A percentile compares a stretch with the other conserved stretches of the same genome.
Evolutionary conservation across 1,140 invertebrate species (phyloP).

Genomic region (Reticulitermes speratus): DNA sequence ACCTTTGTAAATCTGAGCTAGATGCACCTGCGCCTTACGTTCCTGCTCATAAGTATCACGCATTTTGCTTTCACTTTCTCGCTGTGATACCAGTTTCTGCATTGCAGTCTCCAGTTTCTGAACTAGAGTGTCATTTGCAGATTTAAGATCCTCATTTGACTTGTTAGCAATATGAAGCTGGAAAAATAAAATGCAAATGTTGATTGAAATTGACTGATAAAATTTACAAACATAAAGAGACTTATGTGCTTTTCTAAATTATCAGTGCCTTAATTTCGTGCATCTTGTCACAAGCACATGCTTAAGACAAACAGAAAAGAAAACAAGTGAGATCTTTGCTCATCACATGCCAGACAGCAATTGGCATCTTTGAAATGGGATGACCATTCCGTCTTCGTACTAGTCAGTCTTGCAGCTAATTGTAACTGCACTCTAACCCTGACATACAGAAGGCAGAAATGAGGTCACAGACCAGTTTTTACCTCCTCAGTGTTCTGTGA

Average conservation of each 20-base stretch:
- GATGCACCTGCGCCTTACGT: conserved; percentile 76
- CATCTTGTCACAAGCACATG: too few relatives aligned
- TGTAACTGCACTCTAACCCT: not conserved
- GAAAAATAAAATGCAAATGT: not conserved
- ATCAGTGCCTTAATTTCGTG: too few relatives aligned
- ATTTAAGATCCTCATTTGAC: conserved; percentile 17
- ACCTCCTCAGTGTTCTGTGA: conserved; percentile 78
- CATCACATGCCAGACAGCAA: too few relatives aligned
- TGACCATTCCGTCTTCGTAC: too few relatives aligned
- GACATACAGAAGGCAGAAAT: not conserved
- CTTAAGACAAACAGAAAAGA: too few relatives aligned
- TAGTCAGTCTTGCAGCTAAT: too few relatives aligned
- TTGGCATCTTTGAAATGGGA: too few relatives aligned
- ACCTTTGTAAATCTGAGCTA: conserved; percentile 82
- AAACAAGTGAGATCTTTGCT: too few relatives aligned
- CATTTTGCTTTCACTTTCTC: conserved; percentile 52
- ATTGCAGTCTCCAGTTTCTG: conserved; percentile 54
- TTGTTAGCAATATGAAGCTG: conserved; percentile 27
- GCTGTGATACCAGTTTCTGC: conserved; percentile 17
- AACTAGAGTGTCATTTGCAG: conserved; percentile 36
- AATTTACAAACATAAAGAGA: too few relatives aligned
- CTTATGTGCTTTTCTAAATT: too few relatives aligned
- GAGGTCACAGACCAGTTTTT: conserved; percentile 37
- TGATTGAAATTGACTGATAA: too few relatives aligned
- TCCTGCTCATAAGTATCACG: conserved; percentile 82